phyloP scores from a whole-genome alignment of 2,888 invertebrate species.

The Monoplex corrugatus region DNA sequence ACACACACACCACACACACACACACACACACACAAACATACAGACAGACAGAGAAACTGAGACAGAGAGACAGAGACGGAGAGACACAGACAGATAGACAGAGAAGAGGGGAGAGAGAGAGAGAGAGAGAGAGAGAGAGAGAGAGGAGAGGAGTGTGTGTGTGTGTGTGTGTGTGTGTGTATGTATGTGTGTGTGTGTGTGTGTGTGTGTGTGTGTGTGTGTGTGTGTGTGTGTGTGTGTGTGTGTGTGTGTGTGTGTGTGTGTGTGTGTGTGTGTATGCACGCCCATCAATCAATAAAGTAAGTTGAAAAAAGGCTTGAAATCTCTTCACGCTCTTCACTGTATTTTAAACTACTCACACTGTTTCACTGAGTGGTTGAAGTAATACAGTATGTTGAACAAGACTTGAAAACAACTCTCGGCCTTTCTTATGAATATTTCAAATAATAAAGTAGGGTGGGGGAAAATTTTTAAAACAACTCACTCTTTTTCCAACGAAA shows the following conservation, averaged over 20 bases:
- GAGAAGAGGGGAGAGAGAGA: background rate
- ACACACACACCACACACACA: slow-evolving; percentile 22
- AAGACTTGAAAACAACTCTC: no score
- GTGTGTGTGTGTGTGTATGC: background rate
- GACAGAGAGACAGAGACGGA: background rate
- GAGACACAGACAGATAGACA: background rate
- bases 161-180: background rate
- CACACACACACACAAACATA: background rate
- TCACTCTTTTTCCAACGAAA: no score
- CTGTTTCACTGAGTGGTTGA: no score
- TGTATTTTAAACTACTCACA: no score
- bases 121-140: background rate
- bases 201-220: slow-evolving; percentile 12
- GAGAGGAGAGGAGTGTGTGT: background rate
- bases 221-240: background rate
- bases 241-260: background rate
- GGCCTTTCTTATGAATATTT: no score
- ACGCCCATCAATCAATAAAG: no score
- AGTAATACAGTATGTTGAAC: no score
- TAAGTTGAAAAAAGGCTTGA: no score
- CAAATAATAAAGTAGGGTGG: no score
- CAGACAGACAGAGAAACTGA: background rate
- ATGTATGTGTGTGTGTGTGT: background rate
- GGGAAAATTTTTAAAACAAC: no score
- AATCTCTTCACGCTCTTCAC: no score